Percentiles rank a stretch among this genome's conserved stretches.
These are phyloP conservation scores for Haplochromis vanheusdeni DNA, from an alignment of 2,113 vertebrate genomes.

Conservation along the genomic window DNA sequence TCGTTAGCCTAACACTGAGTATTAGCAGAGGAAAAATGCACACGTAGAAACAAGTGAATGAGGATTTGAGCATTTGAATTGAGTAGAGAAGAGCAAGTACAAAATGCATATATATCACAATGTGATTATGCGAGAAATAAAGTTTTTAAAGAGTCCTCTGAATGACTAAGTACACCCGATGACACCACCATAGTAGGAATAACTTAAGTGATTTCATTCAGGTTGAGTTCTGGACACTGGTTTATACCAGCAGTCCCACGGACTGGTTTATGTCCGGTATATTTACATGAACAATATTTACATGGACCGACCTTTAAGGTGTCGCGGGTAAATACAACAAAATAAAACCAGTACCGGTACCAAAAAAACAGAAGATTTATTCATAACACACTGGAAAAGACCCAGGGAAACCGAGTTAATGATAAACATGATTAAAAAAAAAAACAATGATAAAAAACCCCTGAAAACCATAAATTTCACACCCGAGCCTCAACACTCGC, in stretches of 20 bases:
- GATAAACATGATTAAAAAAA: no score
- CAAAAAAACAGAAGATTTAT: no score
- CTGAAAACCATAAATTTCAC: background rate
- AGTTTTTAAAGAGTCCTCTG: background rate
- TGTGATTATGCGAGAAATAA: background rate
- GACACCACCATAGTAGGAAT: background rate
- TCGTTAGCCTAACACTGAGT: background rate
- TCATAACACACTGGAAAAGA: no score
- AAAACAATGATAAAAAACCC: background rate
- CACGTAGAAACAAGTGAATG: fast-evolving
- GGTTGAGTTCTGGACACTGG: background rate
- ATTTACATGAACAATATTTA: background rate
- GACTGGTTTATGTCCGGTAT: background rate
- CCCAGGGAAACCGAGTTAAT: fast-evolving
- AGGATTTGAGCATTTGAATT: background rate
- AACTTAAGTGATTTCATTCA: background rate
- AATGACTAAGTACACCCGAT: background rate
- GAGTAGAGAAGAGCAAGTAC: background rate
- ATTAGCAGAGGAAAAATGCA: background rate
- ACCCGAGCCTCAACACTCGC: background rate
- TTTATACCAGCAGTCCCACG: background rate
- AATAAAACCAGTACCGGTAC: background rate
- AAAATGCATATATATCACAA: background rate
- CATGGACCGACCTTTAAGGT: background rate
- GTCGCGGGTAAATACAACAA: fast-evolving